A percentile compares a stretch with the other conserved stretches of the same genome.
Conservation (phyloP, 2,888 invertebrate genomes). For the Sesamia inferens region DNA sequence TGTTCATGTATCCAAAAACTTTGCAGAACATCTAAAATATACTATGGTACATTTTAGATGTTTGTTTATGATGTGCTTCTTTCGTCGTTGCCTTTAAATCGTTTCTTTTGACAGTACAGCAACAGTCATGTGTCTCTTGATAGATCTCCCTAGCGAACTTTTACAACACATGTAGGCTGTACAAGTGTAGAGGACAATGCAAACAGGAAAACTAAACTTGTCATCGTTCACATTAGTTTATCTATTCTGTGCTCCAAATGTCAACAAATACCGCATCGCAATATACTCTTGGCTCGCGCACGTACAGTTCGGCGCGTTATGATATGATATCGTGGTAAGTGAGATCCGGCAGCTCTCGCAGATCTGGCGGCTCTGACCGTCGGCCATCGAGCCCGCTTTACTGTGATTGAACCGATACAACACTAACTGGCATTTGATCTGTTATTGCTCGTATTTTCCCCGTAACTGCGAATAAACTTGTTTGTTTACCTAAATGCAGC, state of each 20-base stretch:
- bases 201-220: not conserved
- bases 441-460: slow-evolving; percentile 42
- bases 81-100: too few species aligned
- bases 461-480: slow-evolving; percentile 28
- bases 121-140: not conserved
- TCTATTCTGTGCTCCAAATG: not conserved
- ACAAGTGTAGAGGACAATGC: too few species aligned
- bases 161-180: not conserved
- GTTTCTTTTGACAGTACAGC: not conserved
- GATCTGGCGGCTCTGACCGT: slow-evolving; percentile 56
- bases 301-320: slow-evolving; percentile 64
- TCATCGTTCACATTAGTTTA: not conserved
- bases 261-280: slow-evolving; percentile 38
- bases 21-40: not conserved
- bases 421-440: slow-evolving; percentile 53
- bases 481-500: slow-evolving; percentile 50
- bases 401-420: slow-evolving; percentile 64
- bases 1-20: not conserved
- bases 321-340: slow-evolving; percentile 76
- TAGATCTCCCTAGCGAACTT: not conserved
- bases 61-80: too few species aligned
- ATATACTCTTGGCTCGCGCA: slow-evolving; percentile 12
- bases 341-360: slow-evolving; percentile 61
- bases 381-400: slow-evolving; percentile 58
- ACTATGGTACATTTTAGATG: too few species aligned